Evolutionary conservation across 2,113 vertebrate species (phyloP).

Genomic region (Scolopax mira): DNA sequence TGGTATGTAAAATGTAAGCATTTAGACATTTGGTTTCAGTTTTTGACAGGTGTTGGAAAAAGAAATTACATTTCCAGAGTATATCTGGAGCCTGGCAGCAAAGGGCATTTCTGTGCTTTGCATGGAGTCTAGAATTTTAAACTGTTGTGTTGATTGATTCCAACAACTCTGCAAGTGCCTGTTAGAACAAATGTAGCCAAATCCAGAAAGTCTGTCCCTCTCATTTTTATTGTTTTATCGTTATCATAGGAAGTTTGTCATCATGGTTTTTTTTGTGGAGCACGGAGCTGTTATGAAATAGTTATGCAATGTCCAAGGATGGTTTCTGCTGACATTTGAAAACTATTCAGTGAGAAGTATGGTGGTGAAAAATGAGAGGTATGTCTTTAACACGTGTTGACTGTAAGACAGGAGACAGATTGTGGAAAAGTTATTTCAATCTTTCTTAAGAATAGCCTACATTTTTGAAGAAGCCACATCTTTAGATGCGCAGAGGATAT

Average conservation of each 20-base stretch:
- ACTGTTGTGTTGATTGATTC: background rate
- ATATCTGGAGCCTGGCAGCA: background rate
- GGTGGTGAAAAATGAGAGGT: conserved; percentile 44
- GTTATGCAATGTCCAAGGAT: conserved; percentile 51
- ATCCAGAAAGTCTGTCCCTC: background rate
- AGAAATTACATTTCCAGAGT: background rate
- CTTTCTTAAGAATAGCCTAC: conserved; percentile 13
- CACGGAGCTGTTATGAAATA: conserved; percentile 46
- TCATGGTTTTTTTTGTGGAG: background rate
- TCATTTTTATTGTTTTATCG: background rate
- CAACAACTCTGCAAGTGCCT: background rate
- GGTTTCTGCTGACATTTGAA: conserved; percentile 51
- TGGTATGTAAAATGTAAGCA: background rate
- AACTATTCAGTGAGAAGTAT: conserved; percentile 48
- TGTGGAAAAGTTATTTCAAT: conserved; percentile 39
- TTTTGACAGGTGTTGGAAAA: background rate
- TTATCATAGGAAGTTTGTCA: background rate
- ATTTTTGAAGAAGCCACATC: background rate
- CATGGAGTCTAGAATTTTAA: background rate
- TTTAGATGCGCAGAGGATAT: background rate
- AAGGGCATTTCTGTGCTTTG: background rate
- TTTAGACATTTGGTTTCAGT: background rate
- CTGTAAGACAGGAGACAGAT: conserved; percentile 46
- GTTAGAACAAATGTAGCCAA: background rate
- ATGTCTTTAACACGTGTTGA: conserved; percentile 16